These are phyloP conservation scores for Bactericera cockerelli DNA, from an alignment of 1,140 invertebrate species.

Conservation along the genomic window DNA sequence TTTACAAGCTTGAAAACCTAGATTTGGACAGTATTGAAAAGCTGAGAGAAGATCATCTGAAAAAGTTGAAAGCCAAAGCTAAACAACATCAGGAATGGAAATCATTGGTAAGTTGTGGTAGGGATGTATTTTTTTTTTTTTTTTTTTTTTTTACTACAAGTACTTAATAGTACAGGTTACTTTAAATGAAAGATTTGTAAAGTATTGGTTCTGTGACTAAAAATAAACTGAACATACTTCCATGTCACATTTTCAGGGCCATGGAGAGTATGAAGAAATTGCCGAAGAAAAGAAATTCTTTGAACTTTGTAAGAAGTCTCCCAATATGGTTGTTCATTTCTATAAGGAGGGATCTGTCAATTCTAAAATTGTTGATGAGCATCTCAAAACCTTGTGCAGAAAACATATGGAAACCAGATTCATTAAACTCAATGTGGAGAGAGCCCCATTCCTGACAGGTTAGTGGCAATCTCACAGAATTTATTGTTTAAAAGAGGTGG, in stretches of 20 bases:
- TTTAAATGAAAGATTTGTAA: too few relatives aligned
- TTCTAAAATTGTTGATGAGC: slow-evolving; percentile 88
- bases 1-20: slow-evolving; percentile 66
- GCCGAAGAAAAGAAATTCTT: slow-evolving; percentile 90
- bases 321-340: slow-evolving; percentile 87
- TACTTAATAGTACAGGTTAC: too few relatives aligned
- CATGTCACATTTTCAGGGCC: slow-evolving; percentile 49
- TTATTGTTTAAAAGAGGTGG: too few relatives aligned
- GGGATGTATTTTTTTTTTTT: too few relatives aligned
- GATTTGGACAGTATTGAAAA: slow-evolving; percentile 76
- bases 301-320: slow-evolving; percentile 75
- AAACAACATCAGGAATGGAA: slow-evolving; percentile 67
- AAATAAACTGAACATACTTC: too few relatives aligned
- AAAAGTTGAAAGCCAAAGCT: slow-evolving; percentile 69
- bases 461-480: too few relatives aligned
- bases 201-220: too few relatives aligned
- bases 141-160: too few relatives aligned
- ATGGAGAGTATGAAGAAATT: slow-evolving; percentile 81
- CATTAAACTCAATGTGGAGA: slow-evolving; percentile 80
- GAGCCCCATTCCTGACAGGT: slow-evolving; percentile 74
- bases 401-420: slow-evolving; percentile 86
- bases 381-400: slow-evolving; percentile 66
- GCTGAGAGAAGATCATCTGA: slow-evolving; percentile 58
- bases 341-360: slow-evolving; percentile 62
- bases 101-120: slow-evolving; percentile 43